Evolutionary conservation across 2,113 vertebrate species (phyloP).

Genomic region (Mus spicilegus): DNA sequence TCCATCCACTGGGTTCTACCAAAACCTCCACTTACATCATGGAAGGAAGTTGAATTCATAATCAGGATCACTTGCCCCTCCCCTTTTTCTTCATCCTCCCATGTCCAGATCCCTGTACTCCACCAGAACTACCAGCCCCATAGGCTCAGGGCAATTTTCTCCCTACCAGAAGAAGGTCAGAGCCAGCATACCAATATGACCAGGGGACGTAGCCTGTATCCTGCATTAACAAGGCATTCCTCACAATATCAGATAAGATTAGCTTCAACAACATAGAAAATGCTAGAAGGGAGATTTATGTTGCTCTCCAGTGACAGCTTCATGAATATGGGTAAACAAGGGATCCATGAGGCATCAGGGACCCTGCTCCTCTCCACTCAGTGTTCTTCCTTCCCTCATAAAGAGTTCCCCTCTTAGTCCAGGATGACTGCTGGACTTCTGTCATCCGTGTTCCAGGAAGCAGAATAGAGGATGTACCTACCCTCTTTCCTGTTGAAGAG

Average conservation of each 20-base stretch:
- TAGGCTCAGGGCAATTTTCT: not conserved
- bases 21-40: not conserved
- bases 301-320: constrained; percentile 11
- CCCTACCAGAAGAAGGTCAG: not conserved
- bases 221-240: not conserved
- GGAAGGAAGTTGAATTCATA: not conserved
- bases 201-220: too few species aligned
- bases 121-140: not conserved
- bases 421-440: not conserved
- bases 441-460: constrained; percentile 26
- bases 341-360: not conserved
- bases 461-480: not conserved
- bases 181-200: not conserved
- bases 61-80: not conserved
- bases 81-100: not conserved
- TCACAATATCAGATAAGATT: not conserved
- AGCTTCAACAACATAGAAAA: not conserved
- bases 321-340: not conserved
- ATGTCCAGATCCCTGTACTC: not conserved
- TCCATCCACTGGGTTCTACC: not conserved
- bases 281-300: not conserved
- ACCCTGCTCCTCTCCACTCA: not conserved
- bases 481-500: constrained; percentile 9
- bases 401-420: not conserved
- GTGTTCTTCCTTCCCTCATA: not conserved